These are phyloP conservation scores for Tylochromis polylepis DNA, from an alignment of 2,113 vertebrate species.

Conservation along the genomic window DNA sequence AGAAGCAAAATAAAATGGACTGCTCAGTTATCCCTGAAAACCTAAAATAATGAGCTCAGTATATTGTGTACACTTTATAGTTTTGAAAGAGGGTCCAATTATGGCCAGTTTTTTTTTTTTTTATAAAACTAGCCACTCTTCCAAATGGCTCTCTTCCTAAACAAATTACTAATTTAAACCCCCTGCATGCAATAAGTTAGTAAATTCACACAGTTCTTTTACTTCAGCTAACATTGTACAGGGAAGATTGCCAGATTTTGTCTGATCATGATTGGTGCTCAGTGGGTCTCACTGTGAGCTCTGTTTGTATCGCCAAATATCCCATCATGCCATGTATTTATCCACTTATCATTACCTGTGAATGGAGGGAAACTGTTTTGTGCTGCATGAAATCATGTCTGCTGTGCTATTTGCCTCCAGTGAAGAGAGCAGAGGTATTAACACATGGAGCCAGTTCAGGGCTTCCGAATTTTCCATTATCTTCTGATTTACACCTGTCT, in stretches of 20 bases:
- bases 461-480: slow-evolving; percentile 27
- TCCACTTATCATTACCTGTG: not conserved
- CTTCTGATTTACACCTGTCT: slow-evolving; percentile 36
- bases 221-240: not conserved
- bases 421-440: not conserved
- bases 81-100: not conserved
- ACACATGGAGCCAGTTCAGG: not conserved
- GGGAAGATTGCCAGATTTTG: not conserved
- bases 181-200: not conserved
- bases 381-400: slow-evolving; percentile 14
- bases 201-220: not conserved
- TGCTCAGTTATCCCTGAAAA: not conserved
- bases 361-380: not conserved
- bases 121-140: not conserved
- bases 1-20: not conserved
- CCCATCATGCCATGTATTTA: not conserved
- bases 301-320: not conserved
- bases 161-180: not conserved
- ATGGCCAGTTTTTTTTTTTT: not conserved
- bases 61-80: not conserved
- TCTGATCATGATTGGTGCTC: not conserved
- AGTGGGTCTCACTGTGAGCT: not conserved
- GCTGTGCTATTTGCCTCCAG: not conserved
- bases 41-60: not conserved
- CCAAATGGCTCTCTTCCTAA: not conserved